These are phyloP conservation scores for Myrmecophaga tridactyla DNA, from an alignment of 2,113 vertebrate genomes.

Conservation along the genomic window DNA sequence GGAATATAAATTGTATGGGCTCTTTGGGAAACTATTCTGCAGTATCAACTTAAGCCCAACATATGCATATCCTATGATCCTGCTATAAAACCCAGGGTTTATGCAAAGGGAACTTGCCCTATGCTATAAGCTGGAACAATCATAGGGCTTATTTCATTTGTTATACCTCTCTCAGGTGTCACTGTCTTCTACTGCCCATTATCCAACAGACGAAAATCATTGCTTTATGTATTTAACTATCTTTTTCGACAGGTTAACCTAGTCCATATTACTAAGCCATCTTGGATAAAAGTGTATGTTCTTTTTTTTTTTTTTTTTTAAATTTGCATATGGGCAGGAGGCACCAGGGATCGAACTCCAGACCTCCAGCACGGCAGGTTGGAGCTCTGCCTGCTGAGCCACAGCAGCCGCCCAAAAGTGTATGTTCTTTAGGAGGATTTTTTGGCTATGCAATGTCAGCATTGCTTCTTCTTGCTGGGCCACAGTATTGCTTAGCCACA, in stretches of 20 bases:
- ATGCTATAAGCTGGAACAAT: background rate
- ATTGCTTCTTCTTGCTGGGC: background rate
- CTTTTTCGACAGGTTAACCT: background rate
- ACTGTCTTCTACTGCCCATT: background rate
- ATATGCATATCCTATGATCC: no score
- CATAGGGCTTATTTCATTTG: background rate
- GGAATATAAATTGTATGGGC: background rate
- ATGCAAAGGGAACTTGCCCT: background rate
- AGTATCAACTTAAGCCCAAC: background rate
- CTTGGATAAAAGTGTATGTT: background rate
- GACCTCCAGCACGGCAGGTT: no score
- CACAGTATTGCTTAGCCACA: accelerated
- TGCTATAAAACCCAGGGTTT: background rate
- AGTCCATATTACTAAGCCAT: background rate
- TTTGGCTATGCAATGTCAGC: background rate
- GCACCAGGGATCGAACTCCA: no score
- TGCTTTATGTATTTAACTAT: background rate
- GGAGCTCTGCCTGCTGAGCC: no score
- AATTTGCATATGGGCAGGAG: no score
- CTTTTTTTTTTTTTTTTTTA: no score
- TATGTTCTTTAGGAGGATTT: background rate
- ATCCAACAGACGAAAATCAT: background rate
- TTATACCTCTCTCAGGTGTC: background rate
- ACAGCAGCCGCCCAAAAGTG: no score
- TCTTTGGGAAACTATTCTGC: background rate